These are phyloP conservation scores for Drosophila peninsularis DNA, from an alignment of 2,888 invertebrate genomes.

Conservation along the genomic window DNA sequence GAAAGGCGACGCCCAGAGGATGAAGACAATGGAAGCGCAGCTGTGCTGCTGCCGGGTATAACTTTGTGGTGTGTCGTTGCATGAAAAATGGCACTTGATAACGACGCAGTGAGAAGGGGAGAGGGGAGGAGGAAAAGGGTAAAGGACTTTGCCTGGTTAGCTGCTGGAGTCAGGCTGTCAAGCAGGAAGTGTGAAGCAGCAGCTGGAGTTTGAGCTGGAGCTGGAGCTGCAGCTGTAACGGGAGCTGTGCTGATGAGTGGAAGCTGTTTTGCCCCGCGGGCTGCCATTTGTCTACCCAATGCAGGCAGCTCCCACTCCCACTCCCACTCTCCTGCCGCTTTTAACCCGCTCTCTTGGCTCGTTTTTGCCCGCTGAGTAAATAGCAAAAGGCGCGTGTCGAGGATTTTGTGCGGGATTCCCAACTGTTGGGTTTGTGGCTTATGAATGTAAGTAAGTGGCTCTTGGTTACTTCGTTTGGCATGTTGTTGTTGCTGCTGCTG, in stretches of 20 bases:
- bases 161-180: constrained; percentile 63
- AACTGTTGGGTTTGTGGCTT: constrained; percentile 54
- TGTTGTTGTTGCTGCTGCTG: neutral
- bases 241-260: constrained; percentile 45
- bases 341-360: constrained; percentile 8
- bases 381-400: constrained; percentile 78
- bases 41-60: constrained; percentile 51
- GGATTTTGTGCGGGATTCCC: constrained; percentile 27
- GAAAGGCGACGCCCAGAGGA: constrained; percentile 34
- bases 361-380: constrained; percentile 74
- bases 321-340: neutral
- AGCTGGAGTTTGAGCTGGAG: constrained; percentile 28
- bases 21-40: constrained; percentile 44
- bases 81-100: constrained; percentile 80
- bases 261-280: constrained; percentile 56
- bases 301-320: neutral
- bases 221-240: constrained; percentile 35
- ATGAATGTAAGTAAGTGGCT: constrained; percentile 79
- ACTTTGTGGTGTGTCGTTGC: constrained; percentile 72
- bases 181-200: constrained; percentile 75
- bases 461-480: constrained; percentile 77
- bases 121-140: neutral
- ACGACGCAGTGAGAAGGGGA: constrained; percentile 21
- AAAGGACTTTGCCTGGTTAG: constrained; percentile 15
- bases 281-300: constrained; percentile 61